Evolutionary conservation across 2,113 vertebrate genomes (phyloP).

Genomic region (rat (Rattus norvegicus)): DNA sequence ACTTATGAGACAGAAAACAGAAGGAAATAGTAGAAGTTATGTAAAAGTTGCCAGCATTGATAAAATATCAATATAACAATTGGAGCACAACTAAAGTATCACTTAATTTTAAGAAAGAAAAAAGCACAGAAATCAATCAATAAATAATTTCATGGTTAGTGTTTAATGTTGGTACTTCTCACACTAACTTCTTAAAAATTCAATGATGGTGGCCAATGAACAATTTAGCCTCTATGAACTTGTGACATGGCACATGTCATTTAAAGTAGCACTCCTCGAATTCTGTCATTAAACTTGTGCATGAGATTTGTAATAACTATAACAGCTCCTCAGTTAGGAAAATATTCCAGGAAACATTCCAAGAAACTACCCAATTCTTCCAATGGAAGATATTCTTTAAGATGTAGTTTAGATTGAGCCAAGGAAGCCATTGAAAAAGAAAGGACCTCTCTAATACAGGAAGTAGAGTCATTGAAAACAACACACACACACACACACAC

Average conservation of each 20-base stretch:
- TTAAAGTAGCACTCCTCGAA: background rate
- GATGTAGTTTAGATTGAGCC: background rate
- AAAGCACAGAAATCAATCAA: background rate
- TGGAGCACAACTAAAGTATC: background rate
- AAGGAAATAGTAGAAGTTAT: background rate
- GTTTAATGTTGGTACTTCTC: conserved; percentile 11
- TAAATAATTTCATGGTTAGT: background rate
- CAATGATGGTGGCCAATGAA: background rate
- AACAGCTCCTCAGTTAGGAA: conserved; percentile 41
- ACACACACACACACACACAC: too few relatives aligned
- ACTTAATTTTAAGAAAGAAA: background rate
- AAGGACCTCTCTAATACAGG: background rate
- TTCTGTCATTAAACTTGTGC: background rate
- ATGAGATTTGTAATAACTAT: background rate
- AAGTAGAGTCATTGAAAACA: background rate
- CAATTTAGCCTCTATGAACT: conserved; percentile 8
- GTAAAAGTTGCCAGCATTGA: background rate
- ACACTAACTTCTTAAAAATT: background rate
- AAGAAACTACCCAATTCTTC: background rate
- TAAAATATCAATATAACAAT: background rate
- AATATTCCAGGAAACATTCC: background rate
- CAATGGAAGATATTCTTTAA: background rate
- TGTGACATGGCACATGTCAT: background rate
- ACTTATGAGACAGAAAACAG: background rate
- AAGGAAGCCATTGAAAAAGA: background rate